Evolutionary conservation across 2,797 vertebrate species (phyloP), one percentile per base, ranked within the genome.

Genomic region (Sebastes ruberrimus): DNA sequence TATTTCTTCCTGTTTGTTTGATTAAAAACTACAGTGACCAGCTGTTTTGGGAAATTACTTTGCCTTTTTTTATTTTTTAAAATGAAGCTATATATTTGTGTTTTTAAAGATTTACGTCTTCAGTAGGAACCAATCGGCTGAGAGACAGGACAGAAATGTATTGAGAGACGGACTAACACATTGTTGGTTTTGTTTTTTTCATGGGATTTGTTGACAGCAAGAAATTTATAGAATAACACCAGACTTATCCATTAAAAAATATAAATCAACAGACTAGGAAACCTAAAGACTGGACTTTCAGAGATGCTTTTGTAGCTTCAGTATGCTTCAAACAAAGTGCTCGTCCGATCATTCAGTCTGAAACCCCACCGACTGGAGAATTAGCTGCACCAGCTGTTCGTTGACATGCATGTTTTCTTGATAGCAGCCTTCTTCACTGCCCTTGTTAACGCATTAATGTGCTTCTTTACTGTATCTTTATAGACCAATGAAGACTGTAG

Each of bases 271-370:
- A 4, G 11, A 18, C 25, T 4, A 27, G 13, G 25, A 18, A 2
- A 25, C 55, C 52, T 11, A 53, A 2, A 10, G 2, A 53, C 52
- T 11, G 52, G 53, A 14, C 53, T 6, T 14, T 56, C 23, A 25
- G 55, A 56, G 1, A 14, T 56, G 23, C 23, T 46, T 46, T 18
- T 46, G 14, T 18, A 46, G 42, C 6, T 46, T 7, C 16, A 46
- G 14, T 46, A 46, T 46, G 42, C 42, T 46, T 46, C 14, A 46
- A 46, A 46, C 42, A 16, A 46, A 46, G 42, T 46, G 42, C 14
- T 46, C 6, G 0, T 46, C 0, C 42, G 14, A 46, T 0, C 42
- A 46, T 18, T 46, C 42, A 0, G 0, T 46, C 14, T 46, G 16
- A 46, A 46, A 46, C 14, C 42, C 42, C 14, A 46, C 42, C 0